phyloP scores from a whole-genome alignment of 2,797 vertebrate genomes.

The Poeciliopsis paucimaculata region DNA sequence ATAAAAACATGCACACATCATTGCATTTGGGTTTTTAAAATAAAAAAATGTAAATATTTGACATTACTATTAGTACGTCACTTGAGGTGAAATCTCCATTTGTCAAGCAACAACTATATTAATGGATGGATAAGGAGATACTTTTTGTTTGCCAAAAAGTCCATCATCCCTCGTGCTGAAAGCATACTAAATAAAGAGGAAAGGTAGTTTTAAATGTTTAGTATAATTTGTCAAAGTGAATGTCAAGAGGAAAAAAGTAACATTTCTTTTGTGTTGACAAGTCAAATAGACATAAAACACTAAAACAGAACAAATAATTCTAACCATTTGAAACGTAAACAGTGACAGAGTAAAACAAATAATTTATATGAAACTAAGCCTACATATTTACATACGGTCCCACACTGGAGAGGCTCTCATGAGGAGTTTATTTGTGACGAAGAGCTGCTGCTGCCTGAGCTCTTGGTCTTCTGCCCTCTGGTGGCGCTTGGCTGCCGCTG shows the following conservation, averaged over 20 bases:
- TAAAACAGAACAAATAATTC: neutral
- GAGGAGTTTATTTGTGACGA: slow-evolving; percentile 83
- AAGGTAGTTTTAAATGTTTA: neutral
- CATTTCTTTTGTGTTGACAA: neutral
- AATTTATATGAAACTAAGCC: slow-evolving; percentile 14
- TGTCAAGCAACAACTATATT: neutral
- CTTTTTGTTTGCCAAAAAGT: neutral
- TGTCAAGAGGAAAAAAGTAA: neutral
- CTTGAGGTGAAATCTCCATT: neutral
- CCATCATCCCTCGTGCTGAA: neutral
- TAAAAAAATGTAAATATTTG: neutral
- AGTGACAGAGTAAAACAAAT: neutral
- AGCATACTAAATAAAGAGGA: neutral
- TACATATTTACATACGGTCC: slow-evolving; percentile 42
- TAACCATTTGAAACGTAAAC: neutral
- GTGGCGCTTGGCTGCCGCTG: slow-evolving; percentile 90
- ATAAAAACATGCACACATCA: neutral
- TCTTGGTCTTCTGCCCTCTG: slow-evolving; percentile 90
- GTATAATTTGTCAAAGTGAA: neutral
- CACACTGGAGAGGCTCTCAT: slow-evolving; percentile 3
- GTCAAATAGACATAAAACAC: neutral
- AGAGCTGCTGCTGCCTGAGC: slow-evolving; percentile 83
- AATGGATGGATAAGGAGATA: neutral
- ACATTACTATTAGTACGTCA: neutral
- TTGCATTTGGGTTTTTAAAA: neutral